Base-by-base conservation (phyloP, 2,888 invertebrate genomes). In the Ichneumoninae sp. region DNA sequence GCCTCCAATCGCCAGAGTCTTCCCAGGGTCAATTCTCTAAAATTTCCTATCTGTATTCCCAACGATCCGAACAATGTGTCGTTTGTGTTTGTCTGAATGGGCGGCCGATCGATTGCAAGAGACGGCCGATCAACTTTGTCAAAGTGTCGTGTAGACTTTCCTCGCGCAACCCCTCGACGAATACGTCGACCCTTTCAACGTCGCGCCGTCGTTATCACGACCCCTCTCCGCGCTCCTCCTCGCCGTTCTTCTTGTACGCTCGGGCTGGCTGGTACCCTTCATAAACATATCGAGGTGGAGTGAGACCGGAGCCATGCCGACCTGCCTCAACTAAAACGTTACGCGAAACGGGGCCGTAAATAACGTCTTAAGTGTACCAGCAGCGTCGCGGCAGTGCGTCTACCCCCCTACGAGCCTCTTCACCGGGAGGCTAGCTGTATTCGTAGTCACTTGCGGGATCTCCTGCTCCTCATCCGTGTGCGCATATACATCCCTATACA, bases 331-430 rank as follows among this genome's bases (percentile, higher is more conserved):
- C 90, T 89, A 87, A 91, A 91, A 92, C 90, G 89, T 92, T 90
- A 88, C 88, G 88, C 90, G 91, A 90, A 93, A 93, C 91, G 90
- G 89, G 91, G 89, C 90, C 93, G 91, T 93, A 93, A 93, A 93
- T 93, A 93, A 93, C 90, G 88, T 88, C 91, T 92, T 91, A 91
- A 93, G 90, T 91, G 90, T 90, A 87, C 75, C 88, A 89, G 87
- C 89, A 89, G 89, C 82, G 86, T 82, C 83, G 87, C 57, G 69
- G 70, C 47, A 22, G 57, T 81, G 62, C 74, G 70, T 79, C 84
- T 69, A 66, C 82, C 70, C 78, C 72, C 78, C 75, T 47, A 26
- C 65, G 33, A 69, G 57, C 65, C 19, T 47, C 47, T 50, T 33
- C 36, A 62, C 26, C 74, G 19, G 19, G 50, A 65, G 33, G 50